Percentiles rank a stretch among this genome's conserved stretches.
These are phyloP conservation scores for Hirundo rustica DNA, from an alignment of 2,797 vertebrate genomes.

Conservation along the genomic window DNA sequence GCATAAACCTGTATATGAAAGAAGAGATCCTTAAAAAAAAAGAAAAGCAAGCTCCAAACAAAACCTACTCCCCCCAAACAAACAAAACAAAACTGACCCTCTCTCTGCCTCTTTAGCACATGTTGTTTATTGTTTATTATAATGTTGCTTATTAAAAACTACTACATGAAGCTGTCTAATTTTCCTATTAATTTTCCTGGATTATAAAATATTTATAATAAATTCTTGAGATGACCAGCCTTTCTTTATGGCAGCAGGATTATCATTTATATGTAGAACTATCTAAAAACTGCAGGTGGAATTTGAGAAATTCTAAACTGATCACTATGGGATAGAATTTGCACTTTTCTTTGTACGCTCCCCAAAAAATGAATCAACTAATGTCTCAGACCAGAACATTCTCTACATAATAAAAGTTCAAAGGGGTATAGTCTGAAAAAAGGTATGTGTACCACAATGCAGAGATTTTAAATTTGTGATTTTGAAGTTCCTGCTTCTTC, in stretches of 20 bases:
- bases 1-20: background rate
- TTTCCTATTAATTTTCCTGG: background rate
- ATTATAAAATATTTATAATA: background rate
- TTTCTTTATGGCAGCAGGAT: background rate
- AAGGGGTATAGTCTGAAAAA: background rate
- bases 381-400: background rate
- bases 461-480: background rate
- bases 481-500: background rate
- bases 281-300: background rate
- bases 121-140: background rate
- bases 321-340: background rate
- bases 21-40: background rate
- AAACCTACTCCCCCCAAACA: rapidly evolving
- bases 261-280: background rate
- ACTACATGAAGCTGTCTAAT: background rate
- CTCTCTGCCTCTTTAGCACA: background rate
- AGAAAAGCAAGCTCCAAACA: rapidly evolving
- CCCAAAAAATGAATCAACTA: background rate
- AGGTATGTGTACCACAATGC: background rate
- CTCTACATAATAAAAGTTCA: background rate
- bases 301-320: background rate
- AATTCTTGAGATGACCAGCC: background rate
- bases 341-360: background rate
- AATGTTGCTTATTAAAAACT: background rate
- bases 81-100: background rate